Evolutionary conservation across 1,140 invertebrate species (phyloP).

Genomic region (Hylaeus volcanicus): DNA sequence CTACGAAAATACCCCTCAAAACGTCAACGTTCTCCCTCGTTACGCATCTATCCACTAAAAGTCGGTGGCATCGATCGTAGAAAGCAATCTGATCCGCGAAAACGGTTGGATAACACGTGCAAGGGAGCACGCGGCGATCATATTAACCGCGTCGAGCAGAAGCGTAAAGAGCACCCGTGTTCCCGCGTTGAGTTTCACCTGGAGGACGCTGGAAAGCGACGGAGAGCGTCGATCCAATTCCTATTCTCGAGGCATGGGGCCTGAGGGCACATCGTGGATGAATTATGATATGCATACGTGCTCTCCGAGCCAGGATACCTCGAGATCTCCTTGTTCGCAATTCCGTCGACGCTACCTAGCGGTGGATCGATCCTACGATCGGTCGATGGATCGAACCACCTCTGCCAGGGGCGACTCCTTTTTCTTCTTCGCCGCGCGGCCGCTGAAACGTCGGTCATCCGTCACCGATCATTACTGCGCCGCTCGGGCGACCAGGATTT

Average conservation of each 20-base stretch:
- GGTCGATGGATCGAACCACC: neutral
- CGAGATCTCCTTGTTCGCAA: constrained; percentile 9
- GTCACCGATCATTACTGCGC: constrained; percentile 63
- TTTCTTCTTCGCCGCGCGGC: constrained; percentile 17
- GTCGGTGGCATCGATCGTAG: no score
- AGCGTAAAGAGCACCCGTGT: constrained; percentile 39
- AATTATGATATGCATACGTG: constrained; percentile 49
- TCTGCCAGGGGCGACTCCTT: constrained; percentile 12
- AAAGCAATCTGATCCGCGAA: neutral
- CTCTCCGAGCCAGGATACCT: no score
- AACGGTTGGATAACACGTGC: neutral
- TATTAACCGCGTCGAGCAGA: constrained; percentile 40
- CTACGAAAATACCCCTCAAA: no score
- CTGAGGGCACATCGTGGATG: constrained; percentile 28
- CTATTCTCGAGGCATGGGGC: constrained; percentile 30
- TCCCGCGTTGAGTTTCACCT: constrained; percentile 39
- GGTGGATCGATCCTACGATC: constrained; percentile 22
- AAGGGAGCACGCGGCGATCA: constrained; percentile 30
- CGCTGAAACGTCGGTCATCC: constrained; percentile 35
- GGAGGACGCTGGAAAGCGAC: neutral
- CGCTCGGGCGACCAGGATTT: constrained; percentile 3
- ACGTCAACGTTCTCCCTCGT: no score
- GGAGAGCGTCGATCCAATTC: constrained; percentile 40
- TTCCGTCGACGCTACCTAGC: neutral
- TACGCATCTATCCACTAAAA: no score